Conservation (phyloP, 2,888 invertebrate genomes). For the Carcina quercana region DNA sequence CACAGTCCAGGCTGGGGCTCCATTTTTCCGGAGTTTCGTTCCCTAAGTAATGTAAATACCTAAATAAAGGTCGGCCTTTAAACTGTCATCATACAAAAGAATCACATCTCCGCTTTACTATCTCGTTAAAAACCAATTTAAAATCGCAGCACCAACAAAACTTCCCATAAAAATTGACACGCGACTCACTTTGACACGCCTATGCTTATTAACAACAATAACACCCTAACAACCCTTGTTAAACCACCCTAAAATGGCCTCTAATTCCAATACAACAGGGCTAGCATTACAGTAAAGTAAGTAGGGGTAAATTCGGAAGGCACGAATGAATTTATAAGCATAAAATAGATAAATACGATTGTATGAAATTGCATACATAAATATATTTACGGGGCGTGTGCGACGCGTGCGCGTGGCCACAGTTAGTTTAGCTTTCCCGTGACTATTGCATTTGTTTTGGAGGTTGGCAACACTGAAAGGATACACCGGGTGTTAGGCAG, state of each 20-base stretch:
- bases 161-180: conserved; percentile 66
- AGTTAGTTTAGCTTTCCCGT: conserved; percentile 58
- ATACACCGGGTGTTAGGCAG: too few species aligned
- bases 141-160: conserved; percentile 27
- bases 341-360: conserved; percentile 59
- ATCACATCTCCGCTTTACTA: too few species aligned
- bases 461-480: conserved; percentile 4
- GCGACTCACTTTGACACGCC: conserved; percentile 52
- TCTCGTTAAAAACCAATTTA: conserved; percentile 23
- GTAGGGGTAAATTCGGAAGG: too few species aligned
- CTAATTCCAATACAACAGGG: too few species aligned
- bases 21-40: too few species aligned
- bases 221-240: too few species aligned
- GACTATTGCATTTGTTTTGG: conserved; percentile 35
- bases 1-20: too few species aligned
- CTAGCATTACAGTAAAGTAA: too few species aligned
- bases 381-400: conserved; percentile 57
- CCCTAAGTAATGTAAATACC: too few species aligned
- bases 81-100: too few species aligned
- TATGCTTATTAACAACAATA: conserved; percentile 16
- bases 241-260: too few species aligned
- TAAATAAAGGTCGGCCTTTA: too few species aligned
- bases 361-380: conserved; percentile 37
- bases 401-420: conserved; percentile 52
- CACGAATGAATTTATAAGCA: conserved; percentile 34